Evolutionary conservation across 64 coral and sea anemone genomes (phyloP).

Genomic region (Montipora capricornis): DNA sequence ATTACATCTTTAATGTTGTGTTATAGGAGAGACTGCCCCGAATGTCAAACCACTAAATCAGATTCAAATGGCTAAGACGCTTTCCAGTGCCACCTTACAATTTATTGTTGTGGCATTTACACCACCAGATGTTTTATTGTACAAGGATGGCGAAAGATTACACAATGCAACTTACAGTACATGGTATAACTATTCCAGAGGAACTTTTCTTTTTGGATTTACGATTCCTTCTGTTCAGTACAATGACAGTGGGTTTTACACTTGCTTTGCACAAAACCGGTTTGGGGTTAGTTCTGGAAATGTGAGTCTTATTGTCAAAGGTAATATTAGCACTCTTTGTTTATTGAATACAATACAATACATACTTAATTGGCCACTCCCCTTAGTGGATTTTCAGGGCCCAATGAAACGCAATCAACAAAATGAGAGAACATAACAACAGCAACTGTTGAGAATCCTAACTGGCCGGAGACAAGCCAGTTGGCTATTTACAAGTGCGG

Average conservation of each 20-base stretch:
- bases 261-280: slow-evolving; percentile 20
- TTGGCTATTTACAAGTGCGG: too few relatives aligned
- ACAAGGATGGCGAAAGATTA: slow-evolving; percentile 42
- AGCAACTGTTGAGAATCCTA: too few relatives aligned
- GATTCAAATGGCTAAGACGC: slow-evolving; percentile 21
- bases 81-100: not conserved
- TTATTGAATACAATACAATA: too few relatives aligned
- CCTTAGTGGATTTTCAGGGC: too few relatives aligned
- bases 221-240: not conserved
- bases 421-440: too few relatives aligned
- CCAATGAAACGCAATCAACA: too few relatives aligned
- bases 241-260: slow-evolving; percentile 15
- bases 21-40: slow-evolving; percentile 2
- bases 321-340: not conserved
- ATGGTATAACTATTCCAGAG: not conserved
- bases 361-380: too few relatives aligned
- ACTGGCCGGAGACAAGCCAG: too few relatives aligned
- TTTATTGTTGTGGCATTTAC: not conserved
- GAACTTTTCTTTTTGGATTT: slow-evolving; percentile 13
- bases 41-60: not conserved
- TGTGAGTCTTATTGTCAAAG: slow-evolving; percentile 34
- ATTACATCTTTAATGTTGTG: too few relatives aligned
- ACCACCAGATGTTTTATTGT: slow-evolving; percentile 30
- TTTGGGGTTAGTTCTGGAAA: slow-evolving; percentile 31
- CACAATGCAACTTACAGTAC: not conserved